Base-by-base conservation (phyloP, 2,113 vertebrate species). In the Ceyx melanurus region DNA sequence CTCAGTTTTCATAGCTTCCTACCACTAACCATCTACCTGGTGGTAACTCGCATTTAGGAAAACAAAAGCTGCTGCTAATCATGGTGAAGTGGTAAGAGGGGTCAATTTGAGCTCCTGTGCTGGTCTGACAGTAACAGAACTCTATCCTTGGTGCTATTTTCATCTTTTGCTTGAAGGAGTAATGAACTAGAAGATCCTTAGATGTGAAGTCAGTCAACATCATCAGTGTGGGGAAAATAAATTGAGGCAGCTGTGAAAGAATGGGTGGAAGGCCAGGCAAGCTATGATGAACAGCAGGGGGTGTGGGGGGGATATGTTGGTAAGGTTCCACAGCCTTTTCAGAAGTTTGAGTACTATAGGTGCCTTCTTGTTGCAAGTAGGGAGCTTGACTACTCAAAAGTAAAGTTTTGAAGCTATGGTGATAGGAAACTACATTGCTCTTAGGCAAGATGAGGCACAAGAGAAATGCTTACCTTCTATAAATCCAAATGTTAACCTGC, bases 251-350 rank as follows among this genome's bases (percentile, higher is more conserved):
- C 23, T 6, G 2, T 42, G 61, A 58, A 15, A 74, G 66, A 75
- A 54, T 9, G 31, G 40, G 20, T 45, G n/a, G 50, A 26, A 83
- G 67, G 51, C 45, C 15, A 81, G 11, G 15, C 66, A 80, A 68
- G n/a, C 26, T 75, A 26, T 22, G 13, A 54, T 8, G 17, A 67
- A 53, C 50, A 68, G 13, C 18, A 65, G 18, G 25, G 29, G 29
- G 12, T n/a, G 3, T 6, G 18, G 26, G 5, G n/a, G 26, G 5
- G 18, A 22, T 4, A 22, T n/a, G 6, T 2, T 70, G 13, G 9
- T 35, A 73, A 50, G 3, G 11, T 29, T 81, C 22, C 22, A 73
- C 26, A 70, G 29, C 50, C 22, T 74, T 71, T 29, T 33, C 33
- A 46, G 4, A 83, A 10, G 28, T 65, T 5, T 35, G 61, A 62